Percentiles rank a stretch among this genome's conserved stretches.
Evolutionary conservation across 2,888 invertebrate genomes (phyloP).

Genomic region (Microctonus hyperodae): DNA sequence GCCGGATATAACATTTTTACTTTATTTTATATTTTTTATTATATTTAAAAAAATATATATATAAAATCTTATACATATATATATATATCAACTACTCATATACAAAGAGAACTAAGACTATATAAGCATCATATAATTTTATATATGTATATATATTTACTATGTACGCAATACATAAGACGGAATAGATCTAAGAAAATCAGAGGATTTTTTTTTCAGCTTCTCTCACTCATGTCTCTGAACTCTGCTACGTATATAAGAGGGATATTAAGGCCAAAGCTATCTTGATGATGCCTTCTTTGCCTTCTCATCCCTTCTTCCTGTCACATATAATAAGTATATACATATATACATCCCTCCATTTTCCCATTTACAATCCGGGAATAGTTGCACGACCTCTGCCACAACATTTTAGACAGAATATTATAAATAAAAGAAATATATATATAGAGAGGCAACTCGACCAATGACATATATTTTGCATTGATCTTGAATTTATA

Average conservation of each 20-base stretch:
- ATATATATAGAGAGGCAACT: no score
- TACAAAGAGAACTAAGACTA: neutral
- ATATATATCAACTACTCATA: no score
- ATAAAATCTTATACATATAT: neutral
- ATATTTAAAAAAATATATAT: neutral
- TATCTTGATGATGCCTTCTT: constrained; percentile 45
- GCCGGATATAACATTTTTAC: no score
- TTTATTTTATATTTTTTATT: neutral
- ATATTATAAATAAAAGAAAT: neutral
- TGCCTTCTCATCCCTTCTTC: constrained; percentile 23
- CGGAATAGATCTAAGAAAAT: constrained; percentile 17
- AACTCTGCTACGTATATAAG: constrained; percentile 29
- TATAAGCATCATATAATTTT: neutral
- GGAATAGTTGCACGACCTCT: constrained; percentile 1
- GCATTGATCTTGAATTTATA: neutral
- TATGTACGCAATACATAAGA: constrained; percentile 4
- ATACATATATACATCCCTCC: constrained; percentile 24
- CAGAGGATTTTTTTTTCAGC: constrained; percentile 37
- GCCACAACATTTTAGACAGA: neutral
- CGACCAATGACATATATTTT: neutral
- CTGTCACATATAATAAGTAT: neutral
- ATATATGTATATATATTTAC: neutral
- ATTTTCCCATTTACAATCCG: constrained; percentile 17
- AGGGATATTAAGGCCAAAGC: constrained; percentile 47
- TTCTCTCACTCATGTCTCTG: constrained; percentile 28